phyloP scores from a whole-genome alignment of 2,888 invertebrate genomes.

The Amitus sp. region DNA sequence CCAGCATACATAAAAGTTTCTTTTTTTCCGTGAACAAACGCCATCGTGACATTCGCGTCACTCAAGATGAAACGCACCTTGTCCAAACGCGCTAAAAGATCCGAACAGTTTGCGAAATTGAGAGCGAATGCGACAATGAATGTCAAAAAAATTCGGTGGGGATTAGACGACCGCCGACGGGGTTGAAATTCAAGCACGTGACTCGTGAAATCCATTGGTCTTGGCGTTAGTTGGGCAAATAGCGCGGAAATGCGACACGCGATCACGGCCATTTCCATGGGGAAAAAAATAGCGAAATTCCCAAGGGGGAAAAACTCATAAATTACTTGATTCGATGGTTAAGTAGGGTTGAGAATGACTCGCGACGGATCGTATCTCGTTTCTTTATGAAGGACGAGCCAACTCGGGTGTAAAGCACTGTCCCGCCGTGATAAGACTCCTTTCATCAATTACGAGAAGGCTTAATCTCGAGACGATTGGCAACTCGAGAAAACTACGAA shows the following conservation, averaged over 20 bases:
- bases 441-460: slow-evolving; percentile 1
- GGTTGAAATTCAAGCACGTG: slow-evolving; percentile 21
- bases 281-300: slow-evolving; percentile 10
- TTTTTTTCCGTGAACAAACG: too few species aligned
- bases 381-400: slow-evolving; percentile 19
- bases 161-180: slow-evolving; percentile 43
- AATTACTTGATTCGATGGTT: slow-evolving; percentile 17
- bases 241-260: slow-evolving; percentile 22
- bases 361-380: slow-evolving; percentile 16
- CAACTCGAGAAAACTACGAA: background rate
- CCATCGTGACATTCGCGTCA: background rate
- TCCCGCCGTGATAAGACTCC: slow-evolving; percentile 1
- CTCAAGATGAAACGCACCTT: slow-evolving; percentile 22
- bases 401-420: slow-evolving; percentile 14
- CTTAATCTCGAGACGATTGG: background rate
- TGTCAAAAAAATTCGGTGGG: slow-evolving; percentile 40
- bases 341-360: slow-evolving; percentile 14
- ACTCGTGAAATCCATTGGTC: slow-evolving; percentile 24
- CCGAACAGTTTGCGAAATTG: slow-evolving; percentile 4
- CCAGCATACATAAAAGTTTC: too few species aligned
- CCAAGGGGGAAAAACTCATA: slow-evolving; percentile 6
- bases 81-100: slow-evolving; percentile 19
- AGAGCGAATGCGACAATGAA: slow-evolving; percentile 23
- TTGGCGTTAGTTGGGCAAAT: slow-evolving; percentile 24
- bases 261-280: background rate